Evolutionary conservation across 1,140 invertebrate species (phyloP).

Genomic region (Aphaenogaster ashmeadi): DNA sequence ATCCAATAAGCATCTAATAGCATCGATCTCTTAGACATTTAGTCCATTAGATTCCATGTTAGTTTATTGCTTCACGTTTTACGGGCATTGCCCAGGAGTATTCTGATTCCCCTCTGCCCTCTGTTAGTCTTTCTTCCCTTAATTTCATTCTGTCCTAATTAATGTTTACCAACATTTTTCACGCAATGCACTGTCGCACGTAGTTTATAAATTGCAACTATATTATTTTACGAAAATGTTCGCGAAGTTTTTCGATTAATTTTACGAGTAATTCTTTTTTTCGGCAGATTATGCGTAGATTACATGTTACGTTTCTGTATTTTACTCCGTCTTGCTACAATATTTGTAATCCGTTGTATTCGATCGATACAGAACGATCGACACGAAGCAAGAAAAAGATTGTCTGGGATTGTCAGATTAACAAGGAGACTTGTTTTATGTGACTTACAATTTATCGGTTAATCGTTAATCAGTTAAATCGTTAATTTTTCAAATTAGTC

Average conservation of each 20-base stretch:
- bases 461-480: neutral
- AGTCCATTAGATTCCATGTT: slow-evolving; percentile 84
- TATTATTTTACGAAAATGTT: neutral
- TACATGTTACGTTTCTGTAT: neutral
- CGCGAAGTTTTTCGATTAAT: neutral
- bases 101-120: slow-evolving; percentile 74
- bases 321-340: neutral
- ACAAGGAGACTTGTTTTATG: neutral
- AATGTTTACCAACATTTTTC: slow-evolving; percentile 47
- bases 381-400: neutral
- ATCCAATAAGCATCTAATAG: slow-evolving; percentile 78
- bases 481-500: neutral
- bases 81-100: slow-evolving; percentile 78
- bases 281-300: neutral
- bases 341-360: neutral
- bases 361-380: neutral
- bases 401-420: neutral
- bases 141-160: slow-evolving; percentile 78
- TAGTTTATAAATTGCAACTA: slow-evolving; percentile 10
- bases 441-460: neutral
- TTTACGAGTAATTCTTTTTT: neutral
- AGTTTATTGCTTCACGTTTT: slow-evolving; percentile 86
- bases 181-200: neutral
- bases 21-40: slow-evolving; percentile 83
- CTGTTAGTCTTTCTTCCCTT: slow-evolving; percentile 60